Percentiles rank a stretch among this genome's conserved stretches.
phyloP scores from a whole-genome alignment of 2,113 vertebrate species.

The Australoheros scitulus region DNA sequence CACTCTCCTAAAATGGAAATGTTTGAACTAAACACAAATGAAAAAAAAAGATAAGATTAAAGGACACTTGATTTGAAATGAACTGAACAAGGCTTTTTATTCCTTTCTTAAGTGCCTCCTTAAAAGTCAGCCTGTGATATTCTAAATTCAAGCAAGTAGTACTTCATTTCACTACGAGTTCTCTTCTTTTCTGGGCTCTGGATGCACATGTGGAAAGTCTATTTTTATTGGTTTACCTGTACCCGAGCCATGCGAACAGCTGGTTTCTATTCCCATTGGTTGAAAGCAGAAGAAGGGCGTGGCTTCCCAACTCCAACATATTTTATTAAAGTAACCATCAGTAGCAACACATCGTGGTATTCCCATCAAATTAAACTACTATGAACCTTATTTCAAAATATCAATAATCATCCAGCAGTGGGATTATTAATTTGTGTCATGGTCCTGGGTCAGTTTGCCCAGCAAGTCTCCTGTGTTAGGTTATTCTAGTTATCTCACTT shows the following conservation, averaged over 20 bases:
- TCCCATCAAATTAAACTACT: neutral
- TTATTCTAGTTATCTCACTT: too few relatives aligned
- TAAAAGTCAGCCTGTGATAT: constrained; percentile 27
- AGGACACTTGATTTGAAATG: constrained; percentile 1
- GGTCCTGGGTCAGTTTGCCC: too few relatives aligned
- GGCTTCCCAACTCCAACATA: neutral
- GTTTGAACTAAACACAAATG: constrained; percentile 5
- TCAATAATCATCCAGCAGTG: neutral
- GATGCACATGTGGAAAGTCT: constrained; percentile 43
- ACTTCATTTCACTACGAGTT: constrained; percentile 40
- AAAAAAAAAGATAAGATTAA: neutral
- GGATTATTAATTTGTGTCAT: neutral
- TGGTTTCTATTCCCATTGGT: constrained; percentile 58
- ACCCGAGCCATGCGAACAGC: constrained; percentile 42
- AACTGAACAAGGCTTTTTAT: neutral
- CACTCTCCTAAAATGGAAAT: neutral
- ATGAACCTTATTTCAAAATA: neutral
- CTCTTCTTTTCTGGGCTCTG: constrained; percentile 19
- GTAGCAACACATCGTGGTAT: neutral
- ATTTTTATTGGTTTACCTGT: constrained; percentile 59
- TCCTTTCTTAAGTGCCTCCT: neutral
- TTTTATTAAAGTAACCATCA: neutral
- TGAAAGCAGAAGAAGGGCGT: constrained; percentile 15
- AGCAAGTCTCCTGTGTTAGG: too few relatives aligned
- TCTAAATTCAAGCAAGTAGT: constrained; percentile 35